phyloP scores from a whole-genome alignment of 2,797 vertebrate species.

The Sebastes kiyomatsui region DNA sequence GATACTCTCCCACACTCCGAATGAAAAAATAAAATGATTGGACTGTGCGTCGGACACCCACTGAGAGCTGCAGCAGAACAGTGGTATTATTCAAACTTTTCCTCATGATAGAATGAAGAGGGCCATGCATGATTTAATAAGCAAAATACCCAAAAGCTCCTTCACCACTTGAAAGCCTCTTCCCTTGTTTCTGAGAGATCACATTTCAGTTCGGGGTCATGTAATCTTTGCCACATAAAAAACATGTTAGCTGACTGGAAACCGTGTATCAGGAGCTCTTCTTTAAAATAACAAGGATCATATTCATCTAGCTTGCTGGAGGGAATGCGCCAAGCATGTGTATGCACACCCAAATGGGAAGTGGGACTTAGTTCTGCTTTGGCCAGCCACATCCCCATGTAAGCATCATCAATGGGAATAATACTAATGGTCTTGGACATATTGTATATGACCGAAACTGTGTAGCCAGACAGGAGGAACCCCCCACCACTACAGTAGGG shows the following conservation, averaged over 20 bases:
- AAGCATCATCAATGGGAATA: constrained; percentile 86
- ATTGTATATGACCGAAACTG: constrained; percentile 64
- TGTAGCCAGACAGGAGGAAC: constrained; percentile 81
- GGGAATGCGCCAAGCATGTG: constrained; percentile 50
- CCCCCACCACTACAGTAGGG: constrained; percentile 82
- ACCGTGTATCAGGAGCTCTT: constrained; percentile 82
- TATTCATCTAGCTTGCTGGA: constrained; percentile 41
- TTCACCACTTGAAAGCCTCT: neutral
- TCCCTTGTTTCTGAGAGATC: neutral
- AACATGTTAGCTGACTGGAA: constrained; percentile 75
- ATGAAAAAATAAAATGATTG: neutral
- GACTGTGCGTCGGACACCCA: neutral
- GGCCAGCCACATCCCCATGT: constrained; percentile 84
- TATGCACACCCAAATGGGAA: constrained; percentile 77
- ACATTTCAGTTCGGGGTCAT: constrained; percentile 63
- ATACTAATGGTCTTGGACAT: constrained; percentile 52
- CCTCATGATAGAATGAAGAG: neutral
- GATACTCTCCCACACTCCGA: neutral
- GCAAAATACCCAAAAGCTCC: neutral
- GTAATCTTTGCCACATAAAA: constrained; percentile 82
- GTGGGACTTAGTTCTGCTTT: constrained; percentile 69
- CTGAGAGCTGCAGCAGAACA: neutral
- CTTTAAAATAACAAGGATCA: constrained; percentile 80
- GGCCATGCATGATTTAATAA: neutral
- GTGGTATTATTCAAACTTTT: neutral